Percentiles rank a stretch among this genome's conserved stretches.
Evolutionary conservation across 2,888 invertebrate species (phyloP).

Genomic region (Palloptera scutellata): DNA sequence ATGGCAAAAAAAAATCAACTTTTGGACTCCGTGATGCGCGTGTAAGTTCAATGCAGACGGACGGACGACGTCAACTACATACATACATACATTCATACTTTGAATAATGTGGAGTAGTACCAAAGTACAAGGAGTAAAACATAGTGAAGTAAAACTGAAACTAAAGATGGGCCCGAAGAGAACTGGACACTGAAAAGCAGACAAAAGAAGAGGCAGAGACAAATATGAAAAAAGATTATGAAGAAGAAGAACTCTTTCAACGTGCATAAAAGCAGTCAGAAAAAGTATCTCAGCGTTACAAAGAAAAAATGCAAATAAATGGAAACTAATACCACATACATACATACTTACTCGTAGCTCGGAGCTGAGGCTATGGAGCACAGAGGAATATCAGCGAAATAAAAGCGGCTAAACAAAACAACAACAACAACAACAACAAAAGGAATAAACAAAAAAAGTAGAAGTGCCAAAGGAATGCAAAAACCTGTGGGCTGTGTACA

Average conservation of each 20-base stretch:
- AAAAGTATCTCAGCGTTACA: not conserved
- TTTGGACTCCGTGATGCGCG: constrained; percentile 11
- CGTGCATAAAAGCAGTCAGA: not conserved
- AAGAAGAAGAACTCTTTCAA: not conserved
- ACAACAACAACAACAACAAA: not conserved
- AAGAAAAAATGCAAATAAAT: not conserved
- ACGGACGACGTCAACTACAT: constrained; percentile 12
- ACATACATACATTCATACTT: not conserved
- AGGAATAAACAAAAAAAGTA: not conserved
- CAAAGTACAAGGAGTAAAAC: not conserved
- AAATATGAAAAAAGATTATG: constrained; percentile 2
- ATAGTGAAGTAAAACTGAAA: constrained; percentile 8
- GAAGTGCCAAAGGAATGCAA: constrained; percentile 31
- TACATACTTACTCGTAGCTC: too few relatives aligned
- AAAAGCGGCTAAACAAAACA: not conserved
- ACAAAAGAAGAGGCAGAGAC: not conserved
- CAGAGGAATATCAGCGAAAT: not conserved
- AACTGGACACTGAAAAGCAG: not conserved
- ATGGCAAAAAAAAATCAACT: constrained; percentile 12
- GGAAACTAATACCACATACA: not conserved
- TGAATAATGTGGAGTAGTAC: too few relatives aligned
- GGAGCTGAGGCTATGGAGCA: not conserved
- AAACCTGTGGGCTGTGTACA: constrained; percentile 17
- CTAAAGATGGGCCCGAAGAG: constrained; percentile 10
- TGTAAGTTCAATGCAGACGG: constrained; percentile 25